A percentile compares a stretch with the other conserved stretches of the same genome.
phyloP scores from a whole-genome alignment of 2,113 vertebrate genomes.

The Onychorhynchus coronatus region DNA sequence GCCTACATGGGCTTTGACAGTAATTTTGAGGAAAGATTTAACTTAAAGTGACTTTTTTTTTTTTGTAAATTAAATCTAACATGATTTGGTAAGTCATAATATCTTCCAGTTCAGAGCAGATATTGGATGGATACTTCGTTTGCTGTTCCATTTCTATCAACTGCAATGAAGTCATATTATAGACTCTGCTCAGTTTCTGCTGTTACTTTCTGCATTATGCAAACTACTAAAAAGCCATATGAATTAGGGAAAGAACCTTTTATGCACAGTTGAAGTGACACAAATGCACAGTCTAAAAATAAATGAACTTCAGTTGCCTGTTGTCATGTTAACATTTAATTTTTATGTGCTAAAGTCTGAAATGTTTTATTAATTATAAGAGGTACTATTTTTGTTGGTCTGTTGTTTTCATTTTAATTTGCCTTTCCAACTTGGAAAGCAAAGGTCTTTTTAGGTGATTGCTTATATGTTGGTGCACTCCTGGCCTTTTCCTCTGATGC shows the following conservation, averaged over 20 bases:
- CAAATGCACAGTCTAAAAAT: conserved; percentile 11
- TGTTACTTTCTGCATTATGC: conserved; percentile 21
- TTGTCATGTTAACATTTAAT: conserved; percentile 41
- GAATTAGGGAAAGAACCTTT: conserved; percentile 52
- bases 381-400: neutral
- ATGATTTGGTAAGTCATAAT: conserved; percentile 14
- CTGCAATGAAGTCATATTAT: neutral
- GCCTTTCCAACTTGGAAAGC: neutral
- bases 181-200: neutral
- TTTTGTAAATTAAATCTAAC: conserved; percentile 19
- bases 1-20: neutral
- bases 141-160: conserved; percentile 3
- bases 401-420: neutral
- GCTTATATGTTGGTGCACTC: neutral
- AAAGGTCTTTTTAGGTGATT: neutral
- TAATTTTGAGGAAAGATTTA: conserved; percentile 31
- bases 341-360: neutral
- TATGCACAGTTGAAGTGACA: conserved; percentile 34
- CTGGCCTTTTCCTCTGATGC: neutral
- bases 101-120: conserved; percentile 34
- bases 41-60: neutral
- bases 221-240: conserved; percentile 35
- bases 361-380: conserved; percentile 44
- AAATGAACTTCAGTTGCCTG: conserved; percentile 17
- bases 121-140: neutral